Evolutionary conservation across 2,797 vertebrate genomes (phyloP).

Genomic region (Macropodus opercularis): DNA sequence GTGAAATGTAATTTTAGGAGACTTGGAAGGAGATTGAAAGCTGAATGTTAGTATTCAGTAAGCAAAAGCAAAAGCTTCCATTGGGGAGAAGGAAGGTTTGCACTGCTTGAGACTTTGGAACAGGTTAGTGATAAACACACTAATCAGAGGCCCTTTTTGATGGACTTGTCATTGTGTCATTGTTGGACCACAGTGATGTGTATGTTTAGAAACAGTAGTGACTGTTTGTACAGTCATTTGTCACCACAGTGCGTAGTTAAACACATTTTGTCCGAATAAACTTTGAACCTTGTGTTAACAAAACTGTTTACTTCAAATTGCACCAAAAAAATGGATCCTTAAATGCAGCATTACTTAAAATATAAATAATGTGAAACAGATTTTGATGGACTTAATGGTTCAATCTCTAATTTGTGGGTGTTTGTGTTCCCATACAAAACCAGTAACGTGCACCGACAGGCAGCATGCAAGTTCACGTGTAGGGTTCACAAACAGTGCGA

Average conservation of each 20-base stretch:
- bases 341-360: not conserved
- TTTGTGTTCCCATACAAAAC: slow-evolving; percentile 2
- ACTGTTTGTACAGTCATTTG: not conserved
- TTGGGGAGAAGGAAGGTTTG: not conserved
- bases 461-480: slow-evolving; percentile 34
- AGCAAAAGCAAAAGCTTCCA: no score
- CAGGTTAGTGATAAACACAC: not conserved
- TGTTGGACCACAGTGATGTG: not conserved
- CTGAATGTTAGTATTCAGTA: no score
- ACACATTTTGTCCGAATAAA: not conserved
- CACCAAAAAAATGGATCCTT: not conserved
- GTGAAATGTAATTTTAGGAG: no score
- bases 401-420: not conserved
- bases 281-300: not conserved
- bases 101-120: not conserved
- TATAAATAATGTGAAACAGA: not conserved
- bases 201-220: not conserved
- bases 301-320: not conserved
- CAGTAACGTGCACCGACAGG: slow-evolving; percentile 16
- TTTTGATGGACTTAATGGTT: not conserved
- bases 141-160: not conserved
- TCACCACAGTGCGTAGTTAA: not conserved
- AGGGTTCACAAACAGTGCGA: slow-evolving; percentile 55
- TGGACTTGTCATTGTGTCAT: not conserved
- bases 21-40: no score